Conservation (phyloP, 2,113 vertebrate species). For the Zeus faber region DNA sequence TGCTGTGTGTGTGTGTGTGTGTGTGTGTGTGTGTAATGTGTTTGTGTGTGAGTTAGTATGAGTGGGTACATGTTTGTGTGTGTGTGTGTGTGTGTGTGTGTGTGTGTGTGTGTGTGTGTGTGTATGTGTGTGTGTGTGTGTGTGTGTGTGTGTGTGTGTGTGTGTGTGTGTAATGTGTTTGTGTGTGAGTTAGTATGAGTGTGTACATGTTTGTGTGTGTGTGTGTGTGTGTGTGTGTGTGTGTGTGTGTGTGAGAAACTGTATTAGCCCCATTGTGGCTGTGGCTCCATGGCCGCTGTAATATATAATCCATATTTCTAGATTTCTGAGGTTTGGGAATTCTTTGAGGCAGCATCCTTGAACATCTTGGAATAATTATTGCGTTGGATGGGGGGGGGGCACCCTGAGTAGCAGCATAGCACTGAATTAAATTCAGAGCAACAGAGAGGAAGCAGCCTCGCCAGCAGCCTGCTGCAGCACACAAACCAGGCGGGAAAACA, state of each 20-base stretch:
- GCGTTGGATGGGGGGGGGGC: not conserved
- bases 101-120: not conserved
- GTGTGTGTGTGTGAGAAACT: too few species aligned
- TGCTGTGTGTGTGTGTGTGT: too few species aligned
- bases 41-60: too few species aligned
- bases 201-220: too few species aligned
- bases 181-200: too few species aligned
- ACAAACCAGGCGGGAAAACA: too few species aligned
- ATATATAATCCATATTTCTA: too few species aligned
- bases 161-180: slow-evolving; percentile 4
- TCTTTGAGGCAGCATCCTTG: slow-evolving; percentile 23
- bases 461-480: too few species aligned
- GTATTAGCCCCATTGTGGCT: not conserved
- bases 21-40: slow-evolving; percentile 6
- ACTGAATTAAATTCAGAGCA: too few species aligned
- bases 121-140: not conserved
- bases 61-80: slow-evolving; percentile 5
- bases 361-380: slow-evolving; percentile 45
- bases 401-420: too few species aligned
- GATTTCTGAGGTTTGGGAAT: slow-evolving; percentile 32
- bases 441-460: not conserved
- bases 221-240: too few species aligned
- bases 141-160: not conserved
- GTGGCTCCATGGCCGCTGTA: too few species aligned
- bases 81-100: not conserved